phyloP scores from a whole-genome alignment of 1,140 invertebrate species.

The Carposina sasakii region DNA sequence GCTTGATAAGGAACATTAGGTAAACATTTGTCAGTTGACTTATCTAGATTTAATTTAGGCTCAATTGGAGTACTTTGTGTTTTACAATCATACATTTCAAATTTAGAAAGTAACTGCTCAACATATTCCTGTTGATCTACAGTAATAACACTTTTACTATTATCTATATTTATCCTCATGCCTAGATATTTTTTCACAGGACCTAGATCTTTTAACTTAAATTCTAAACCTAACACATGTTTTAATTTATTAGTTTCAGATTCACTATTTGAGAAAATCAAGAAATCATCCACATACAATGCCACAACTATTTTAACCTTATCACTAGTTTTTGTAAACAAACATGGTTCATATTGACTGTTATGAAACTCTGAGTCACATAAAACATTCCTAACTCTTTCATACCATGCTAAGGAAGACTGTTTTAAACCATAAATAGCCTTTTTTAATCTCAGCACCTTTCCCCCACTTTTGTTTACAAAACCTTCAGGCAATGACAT shows the following conservation, averaged over 20 bases:
- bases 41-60: neutral
- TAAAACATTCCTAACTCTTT: slow-evolving; percentile 18
- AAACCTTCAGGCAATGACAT: slow-evolving; percentile 14
- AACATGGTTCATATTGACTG: slow-evolving; percentile 14
- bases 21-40: neutral
- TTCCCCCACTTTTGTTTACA: slow-evolving; percentile 5
- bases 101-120: neutral
- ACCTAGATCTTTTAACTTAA: slow-evolving; percentile 23
- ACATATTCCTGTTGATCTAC: neutral
- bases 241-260: slow-evolving; percentile 15
- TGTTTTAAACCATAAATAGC: slow-evolving; percentile 24
- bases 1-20: neutral
- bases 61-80: neutral
- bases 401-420: slow-evolving; percentile 20
- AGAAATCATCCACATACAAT: slow-evolving; percentile 23
- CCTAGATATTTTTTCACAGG: slow-evolving; percentile 12
- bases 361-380: slow-evolving; percentile 15
- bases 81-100: neutral
- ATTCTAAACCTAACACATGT: slow-evolving; percentile 13
- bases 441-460: slow-evolving; percentile 24
- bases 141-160: neutral
- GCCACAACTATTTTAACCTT: slow-evolving; percentile 20
- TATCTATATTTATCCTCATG: neutral
- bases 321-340: slow-evolving; percentile 18
- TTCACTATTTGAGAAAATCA: slow-evolving; percentile 16